Percentiles rank a stretch among this genome's conserved stretches.
Conservation (phyloP, 1,140 invertebrate species). For the Micrasema longulum region DNA sequence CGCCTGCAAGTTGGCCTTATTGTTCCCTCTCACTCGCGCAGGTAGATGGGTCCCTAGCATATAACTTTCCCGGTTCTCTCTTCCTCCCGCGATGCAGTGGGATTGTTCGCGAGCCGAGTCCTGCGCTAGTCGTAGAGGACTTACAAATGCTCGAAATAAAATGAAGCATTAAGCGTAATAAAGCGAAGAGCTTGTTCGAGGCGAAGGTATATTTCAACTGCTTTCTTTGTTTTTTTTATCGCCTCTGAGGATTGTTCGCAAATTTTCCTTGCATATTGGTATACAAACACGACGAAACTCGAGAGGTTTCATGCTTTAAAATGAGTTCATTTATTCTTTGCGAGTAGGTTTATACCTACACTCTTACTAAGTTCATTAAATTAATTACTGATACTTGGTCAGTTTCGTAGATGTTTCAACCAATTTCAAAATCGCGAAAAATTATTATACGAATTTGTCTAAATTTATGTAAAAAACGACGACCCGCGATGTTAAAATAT, state of each 20-base stretch:
- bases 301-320: conserved; percentile 9
- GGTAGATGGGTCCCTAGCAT: conserved; percentile 2
- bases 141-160: conserved; percentile 50
- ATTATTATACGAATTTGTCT: no score
- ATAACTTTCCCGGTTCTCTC: conserved; percentile 10
- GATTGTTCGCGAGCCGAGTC: conserved; percentile 43
- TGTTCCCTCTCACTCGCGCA: conserved; percentile 7
- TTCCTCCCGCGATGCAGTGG: conserved; percentile 33
- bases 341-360: no score
- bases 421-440: no score
- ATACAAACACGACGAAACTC: conserved; percentile 1
- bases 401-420: no score
- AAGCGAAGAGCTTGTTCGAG: conserved; percentile 19
- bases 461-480: no score
- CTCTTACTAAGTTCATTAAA: no score
- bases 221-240: conserved; percentile 17
- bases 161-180: conserved; percentile 49
- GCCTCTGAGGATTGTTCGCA: conserved; percentile 28
- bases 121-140: no score
- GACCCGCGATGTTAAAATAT: no score
- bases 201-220: conserved; percentile 15
- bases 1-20: conserved; percentile 22
- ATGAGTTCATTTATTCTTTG: no score
- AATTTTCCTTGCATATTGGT: conserved; percentile 19
- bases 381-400: no score